Percentiles rank a stretch among this genome's conserved stretches.
Evolutionary conservation across 2,888 invertebrate genomes (phyloP).

Genomic region (Drosophila quinaria): DNA sequence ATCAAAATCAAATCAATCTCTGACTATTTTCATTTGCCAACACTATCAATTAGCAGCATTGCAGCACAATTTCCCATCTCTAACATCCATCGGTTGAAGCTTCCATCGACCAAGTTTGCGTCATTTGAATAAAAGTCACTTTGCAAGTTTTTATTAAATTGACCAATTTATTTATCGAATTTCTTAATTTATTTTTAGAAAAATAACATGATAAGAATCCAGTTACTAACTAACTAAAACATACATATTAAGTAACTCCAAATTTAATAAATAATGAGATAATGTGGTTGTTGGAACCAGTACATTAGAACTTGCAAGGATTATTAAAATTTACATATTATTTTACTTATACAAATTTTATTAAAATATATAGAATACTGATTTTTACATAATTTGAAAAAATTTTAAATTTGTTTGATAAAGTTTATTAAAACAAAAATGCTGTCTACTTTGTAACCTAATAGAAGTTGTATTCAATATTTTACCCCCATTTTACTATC

Average conservation of each 20-base stretch:
- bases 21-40: conserved; percentile 12
- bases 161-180: conserved; percentile 16
- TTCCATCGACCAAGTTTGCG: conserved; percentile 5
- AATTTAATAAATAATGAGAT: too few species aligned
- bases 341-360: too few species aligned
- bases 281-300: too few species aligned
- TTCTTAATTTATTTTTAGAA: conserved; percentile 5
- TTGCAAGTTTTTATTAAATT: conserved; percentile 25
- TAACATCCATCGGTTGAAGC: not conserved
- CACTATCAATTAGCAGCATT: conserved; percentile 6
- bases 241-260: not conserved
- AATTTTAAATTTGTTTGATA: too few species aligned
- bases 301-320: too few species aligned
- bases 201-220: not conserved
- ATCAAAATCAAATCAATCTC: conserved; percentile 15
- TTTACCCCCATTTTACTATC: too few species aligned
- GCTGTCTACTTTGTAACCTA: too few species aligned
- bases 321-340: too few species aligned
- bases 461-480: too few species aligned
- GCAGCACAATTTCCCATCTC: conserved; percentile 1
- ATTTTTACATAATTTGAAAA: too few species aligned
- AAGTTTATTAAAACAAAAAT: too few species aligned
- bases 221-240: conserved; percentile 4
- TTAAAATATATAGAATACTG: too few species aligned
- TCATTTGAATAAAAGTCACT: conserved; percentile 17